Percentiles rank a stretch among this genome's conserved stretches.
These are phyloP conservation scores for Centruroides sculpturatus DNA, from an alignment of 1,140 invertebrate species.

Conservation along the genomic window DNA sequence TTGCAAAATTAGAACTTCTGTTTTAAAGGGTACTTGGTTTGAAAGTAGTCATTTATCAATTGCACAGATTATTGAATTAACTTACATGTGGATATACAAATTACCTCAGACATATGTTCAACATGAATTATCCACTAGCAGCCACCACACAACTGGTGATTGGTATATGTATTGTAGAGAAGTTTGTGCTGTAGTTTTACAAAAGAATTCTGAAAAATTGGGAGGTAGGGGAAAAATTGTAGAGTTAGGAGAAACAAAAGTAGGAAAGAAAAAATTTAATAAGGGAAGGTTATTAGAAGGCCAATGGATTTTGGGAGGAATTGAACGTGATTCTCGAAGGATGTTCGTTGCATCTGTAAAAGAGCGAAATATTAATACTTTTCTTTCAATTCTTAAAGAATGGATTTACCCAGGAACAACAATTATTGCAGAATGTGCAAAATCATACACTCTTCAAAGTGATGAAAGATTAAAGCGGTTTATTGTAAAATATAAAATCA, in stretches of 20 bases:
- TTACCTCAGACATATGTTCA: no score
- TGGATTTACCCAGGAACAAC: conserved; percentile 6
- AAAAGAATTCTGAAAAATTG: not conserved
- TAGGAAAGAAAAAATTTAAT: conserved; percentile 13
- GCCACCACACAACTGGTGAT: no score
- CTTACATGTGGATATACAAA: no score
- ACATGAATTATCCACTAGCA: no score
- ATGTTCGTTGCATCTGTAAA: conserved; percentile 1
- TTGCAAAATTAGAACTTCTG: no score
- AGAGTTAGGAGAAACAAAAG: conserved; percentile 14
- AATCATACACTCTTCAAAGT: no score
- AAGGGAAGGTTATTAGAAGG: conserved; percentile 4
- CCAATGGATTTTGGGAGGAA: conserved; percentile 12
- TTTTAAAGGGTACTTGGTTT: no score
- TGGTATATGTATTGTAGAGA: not conserved
- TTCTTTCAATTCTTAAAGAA: not conserved
- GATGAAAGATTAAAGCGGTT: no score
- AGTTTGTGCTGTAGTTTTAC: not conserved
- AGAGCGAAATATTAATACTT: not conserved
- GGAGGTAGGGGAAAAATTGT: conserved; percentile 10
- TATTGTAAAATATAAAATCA: no score
- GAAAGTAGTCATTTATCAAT: no score
- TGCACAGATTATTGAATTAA: no score
- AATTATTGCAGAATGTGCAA: conserved; percentile 1
- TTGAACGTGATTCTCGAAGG: not conserved